Evolutionary conservation across 2,797 vertebrate genomes (phyloP), one percentile per base, ranked within the genome.

Genomic region (Epinephelus awoara): DNA sequence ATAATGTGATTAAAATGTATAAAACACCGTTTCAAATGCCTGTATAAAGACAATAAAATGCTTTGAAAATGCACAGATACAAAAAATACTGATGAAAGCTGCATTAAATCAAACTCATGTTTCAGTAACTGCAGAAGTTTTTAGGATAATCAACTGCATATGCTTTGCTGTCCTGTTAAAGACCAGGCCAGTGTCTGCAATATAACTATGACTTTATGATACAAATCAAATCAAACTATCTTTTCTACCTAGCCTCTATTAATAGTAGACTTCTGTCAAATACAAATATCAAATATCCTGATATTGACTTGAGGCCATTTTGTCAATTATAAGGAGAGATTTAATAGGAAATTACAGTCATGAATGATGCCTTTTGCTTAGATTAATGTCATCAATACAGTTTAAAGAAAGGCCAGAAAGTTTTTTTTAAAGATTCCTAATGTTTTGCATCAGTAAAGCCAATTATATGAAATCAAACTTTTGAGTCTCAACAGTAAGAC

Each of bases 11-110:
- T 40, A 15, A 57, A 56, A 66, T 66, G 1, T 13, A 13, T 17
- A 18, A 59, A 58, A 42, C 54, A 25, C 7, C 42, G 7, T 44
- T 56, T 13, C 27, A 15, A 47, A 34, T 17, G 19, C 18, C 0
- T 42, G 29, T 29, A 15, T 19, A 29, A n/a, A 69, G 62, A n/a
- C n/a, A 63, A 47, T 49, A 55, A 38, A 47, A 54, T 29, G 58
- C 14, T 21, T 11, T 57, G 11, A 49, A 21, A 42, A 42, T 21
- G 6, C 19, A n/a, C 3, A 29, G 5, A 17, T 38, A 21, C 42
- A 49, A 66, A 62, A 46, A 47, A 25, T 7, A 34, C 34, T 34
- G 8, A 10, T 9, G 19, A 50, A 70, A 64, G 51, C 18, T 21
- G 34, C 34, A 44, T 25, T 40, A 23, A 50, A 46, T 42, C 7